phyloP scores from a whole-genome alignment of 2,888 invertebrate genomes.

The Orgyia antiqua region DNA sequence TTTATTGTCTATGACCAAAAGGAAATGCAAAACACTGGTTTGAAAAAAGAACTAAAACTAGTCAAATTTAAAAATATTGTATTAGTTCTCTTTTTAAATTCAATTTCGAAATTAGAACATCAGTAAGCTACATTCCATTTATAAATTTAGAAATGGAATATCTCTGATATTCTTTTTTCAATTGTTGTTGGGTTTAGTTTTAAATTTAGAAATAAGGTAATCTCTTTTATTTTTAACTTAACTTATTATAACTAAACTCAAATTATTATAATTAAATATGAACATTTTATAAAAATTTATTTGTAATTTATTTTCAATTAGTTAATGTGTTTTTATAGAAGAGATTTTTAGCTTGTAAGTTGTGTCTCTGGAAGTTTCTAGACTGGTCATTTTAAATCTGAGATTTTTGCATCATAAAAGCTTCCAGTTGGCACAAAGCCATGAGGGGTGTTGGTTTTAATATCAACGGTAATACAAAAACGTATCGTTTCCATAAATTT shows the following conservation, averaged over 20 bases:
- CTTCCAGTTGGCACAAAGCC: slow-evolving; percentile 74
- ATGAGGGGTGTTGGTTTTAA: slow-evolving; percentile 75
- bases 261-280: slow-evolving; percentile 12
- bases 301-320: slow-evolving; percentile 13
- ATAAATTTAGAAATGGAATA: slow-evolving; percentile 18
- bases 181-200: slow-evolving; percentile 23
- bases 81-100: slow-evolving; percentile 21
- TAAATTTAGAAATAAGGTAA: slow-evolving; percentile 17
- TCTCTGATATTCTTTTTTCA: slow-evolving; percentile 27
- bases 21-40: slow-evolving; percentile 16
- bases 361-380: slow-evolving; percentile 67
- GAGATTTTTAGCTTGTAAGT: slow-evolving; percentile 64
- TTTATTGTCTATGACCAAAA: slow-evolving; percentile 19
- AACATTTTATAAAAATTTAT: slow-evolving; percentile 13
- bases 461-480: slow-evolving; percentile 68
- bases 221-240: too few species aligned
- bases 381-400: slow-evolving; percentile 36
- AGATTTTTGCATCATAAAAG: slow-evolving; percentile 54
- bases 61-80: neutral
- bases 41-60: slow-evolving; percentile 20
- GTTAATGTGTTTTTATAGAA: slow-evolving; percentile 34
- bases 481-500: slow-evolving; percentile 73
- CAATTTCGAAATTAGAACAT: slow-evolving; percentile 26
- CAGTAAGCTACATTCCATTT: slow-evolving; percentile 12
- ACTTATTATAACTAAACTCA: slow-evolving; percentile 22